These are phyloP conservation scores for Bovichtus diacanthus DNA, from an alignment of 2,797 vertebrate species.

Conservation along the genomic window DNA sequence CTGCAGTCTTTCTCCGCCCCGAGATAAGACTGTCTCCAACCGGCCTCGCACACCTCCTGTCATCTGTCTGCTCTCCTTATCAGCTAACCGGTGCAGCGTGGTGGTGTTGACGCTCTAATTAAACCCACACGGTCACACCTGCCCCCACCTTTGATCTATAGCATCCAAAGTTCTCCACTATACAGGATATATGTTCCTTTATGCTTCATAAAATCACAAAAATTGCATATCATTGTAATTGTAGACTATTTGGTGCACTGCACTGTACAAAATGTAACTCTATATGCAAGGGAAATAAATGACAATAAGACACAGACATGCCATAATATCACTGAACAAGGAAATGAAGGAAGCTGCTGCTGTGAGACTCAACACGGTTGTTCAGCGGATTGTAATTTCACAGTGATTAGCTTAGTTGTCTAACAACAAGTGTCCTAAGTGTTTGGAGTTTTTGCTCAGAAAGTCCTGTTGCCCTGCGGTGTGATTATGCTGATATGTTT, in stretches of 20 bases:
- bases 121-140: constrained; percentile 75
- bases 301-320: not conserved
- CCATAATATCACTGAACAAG: constrained; percentile 11
- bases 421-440: constrained; percentile 9
- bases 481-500: constrained; percentile 44
- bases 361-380: not conserved
- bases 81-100: constrained; percentile 68
- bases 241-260: constrained; percentile 14
- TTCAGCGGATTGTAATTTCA: constrained; percentile 1
- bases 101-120: constrained; percentile 82
- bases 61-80: constrained; percentile 87
- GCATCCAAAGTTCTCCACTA: constrained; percentile 20
- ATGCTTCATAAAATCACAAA: constrained; percentile 3
- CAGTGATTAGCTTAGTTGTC: constrained; percentile 11
- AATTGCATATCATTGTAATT: constrained; percentile 29
- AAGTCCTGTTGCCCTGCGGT: constrained; percentile 9
- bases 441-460: constrained; percentile 4
- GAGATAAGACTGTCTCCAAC: constrained; percentile 89
- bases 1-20: constrained; percentile 78
- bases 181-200: constrained; percentile 6
- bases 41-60: constrained; percentile 86
- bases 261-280: constrained; percentile 1
- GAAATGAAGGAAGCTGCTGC: not conserved
- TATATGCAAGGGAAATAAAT: constrained; percentile 19
- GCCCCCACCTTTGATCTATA: constrained; percentile 52